These are phyloP conservation scores for Sycophila sp. DNA, from an alignment of 1,140 invertebrate genomes.

Conservation along the genomic window DNA sequence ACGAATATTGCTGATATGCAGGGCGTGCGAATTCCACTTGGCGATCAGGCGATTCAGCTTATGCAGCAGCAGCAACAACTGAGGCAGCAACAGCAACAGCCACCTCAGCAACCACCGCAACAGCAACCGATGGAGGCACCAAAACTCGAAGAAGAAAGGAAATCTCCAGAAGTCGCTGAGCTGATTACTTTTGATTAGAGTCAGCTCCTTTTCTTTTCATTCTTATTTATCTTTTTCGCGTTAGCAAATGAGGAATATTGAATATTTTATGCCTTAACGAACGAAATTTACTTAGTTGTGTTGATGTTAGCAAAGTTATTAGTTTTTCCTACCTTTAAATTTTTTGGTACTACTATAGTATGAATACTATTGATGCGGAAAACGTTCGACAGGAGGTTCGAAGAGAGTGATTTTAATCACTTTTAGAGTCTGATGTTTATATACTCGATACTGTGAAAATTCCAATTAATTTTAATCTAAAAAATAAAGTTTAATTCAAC, in stretches of 20 bases:
- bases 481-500: too few relatives aligned
- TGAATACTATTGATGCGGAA: neutral
- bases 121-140: conserved; percentile 16
- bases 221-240: neutral
- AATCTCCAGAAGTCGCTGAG: conserved; percentile 58
- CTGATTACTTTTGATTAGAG: conserved; percentile 61
- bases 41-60: neutral
- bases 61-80: conserved; percentile 11
- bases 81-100: conserved; percentile 40
- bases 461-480: conserved; percentile 8
- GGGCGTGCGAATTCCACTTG: too few relatives aligned
- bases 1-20: too few relatives aligned
- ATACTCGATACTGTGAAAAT: conserved; percentile 10
- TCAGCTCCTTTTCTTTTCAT: neutral
- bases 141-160: conserved; percentile 44
- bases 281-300: neutral
- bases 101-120: neutral
- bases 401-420: neutral
- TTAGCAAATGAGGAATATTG: neutral
- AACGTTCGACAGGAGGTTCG: neutral
- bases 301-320: neutral
- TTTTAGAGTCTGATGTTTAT: neutral
- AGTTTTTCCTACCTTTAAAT: neutral
- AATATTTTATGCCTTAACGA: neutral
- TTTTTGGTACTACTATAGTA: neutral